phyloP scores from a whole-genome alignment of 53 echinoderm and acorn worm genomes.

The Antedon mediterranea region DNA sequence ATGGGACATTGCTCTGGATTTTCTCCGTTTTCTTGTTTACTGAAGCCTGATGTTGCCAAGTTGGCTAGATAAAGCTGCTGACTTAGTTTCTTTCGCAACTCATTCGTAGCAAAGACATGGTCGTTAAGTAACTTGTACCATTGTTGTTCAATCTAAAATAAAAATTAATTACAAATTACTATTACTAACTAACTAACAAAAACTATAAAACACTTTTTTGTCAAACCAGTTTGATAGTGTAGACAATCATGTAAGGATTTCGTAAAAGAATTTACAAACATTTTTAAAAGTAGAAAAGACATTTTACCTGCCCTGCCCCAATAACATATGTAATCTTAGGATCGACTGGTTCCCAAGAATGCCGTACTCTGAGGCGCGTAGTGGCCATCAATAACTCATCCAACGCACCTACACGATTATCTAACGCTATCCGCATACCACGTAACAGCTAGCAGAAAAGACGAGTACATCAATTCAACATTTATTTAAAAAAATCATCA shows the following conservation, averaged over 20 bases:
- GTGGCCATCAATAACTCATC: conserved; percentile 96
- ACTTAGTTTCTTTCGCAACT: conserved; percentile 67
- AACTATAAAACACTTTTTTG: too few species aligned
- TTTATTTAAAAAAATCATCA: too few species aligned
- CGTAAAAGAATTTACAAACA: too few species aligned
- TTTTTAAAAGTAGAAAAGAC: not conserved
- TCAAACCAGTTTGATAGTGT: too few species aligned
- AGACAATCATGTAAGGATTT: too few species aligned
- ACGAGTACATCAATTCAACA: not conserved
- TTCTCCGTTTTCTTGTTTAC: conserved; percentile 22
- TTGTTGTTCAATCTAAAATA: conserved; percentile 47
- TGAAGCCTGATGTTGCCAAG: conserved; percentile 44
- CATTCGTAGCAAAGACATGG: conserved; percentile 50
- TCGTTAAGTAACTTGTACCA: conserved; percentile 65
- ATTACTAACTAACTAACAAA: too few species aligned
- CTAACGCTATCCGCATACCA: conserved; percentile 59
- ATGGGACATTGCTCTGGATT: conserved; percentile 91
- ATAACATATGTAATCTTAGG: conserved; percentile 79
- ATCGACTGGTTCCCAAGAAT: conserved; percentile 65
- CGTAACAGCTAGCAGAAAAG: conserved; percentile 39
- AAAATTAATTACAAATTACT: too few species aligned
- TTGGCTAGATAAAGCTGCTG: conserved; percentile 90
- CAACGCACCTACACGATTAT: conserved; percentile 71
- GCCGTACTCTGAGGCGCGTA: conserved; percentile 57
- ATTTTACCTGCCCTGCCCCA: conserved; percentile 48